Evolutionary conservation across 2,797 vertebrate genomes (phyloP), one percentile per base, ranked within the genome.

Genomic region (Lacerta bilineata): DNA sequence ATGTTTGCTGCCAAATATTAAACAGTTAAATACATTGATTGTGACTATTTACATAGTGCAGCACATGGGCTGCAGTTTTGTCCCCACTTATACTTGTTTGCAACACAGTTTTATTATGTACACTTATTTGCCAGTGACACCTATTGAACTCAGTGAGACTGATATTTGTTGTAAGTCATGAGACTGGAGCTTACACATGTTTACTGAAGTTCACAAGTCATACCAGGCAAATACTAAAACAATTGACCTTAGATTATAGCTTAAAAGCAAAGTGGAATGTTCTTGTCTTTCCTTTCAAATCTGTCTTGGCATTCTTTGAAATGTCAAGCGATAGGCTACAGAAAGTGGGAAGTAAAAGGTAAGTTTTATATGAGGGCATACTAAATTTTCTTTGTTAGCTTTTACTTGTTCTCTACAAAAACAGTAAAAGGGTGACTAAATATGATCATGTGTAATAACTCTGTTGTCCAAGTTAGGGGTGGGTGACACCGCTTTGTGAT

Each of bases 401-500:
- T 8, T 55, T 80, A 5, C 23, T 93, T 46, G 79, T 50, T 81
- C 23, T 92, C 23, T 27, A 20, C 10, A 33, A 18, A 75, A 66
- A n/a, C 18, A 75, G 29, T 74, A 29, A 1, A 8, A 7, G 17
- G 5, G 61, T 23, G 61, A 64, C 61, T 78, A 87, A 88, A 5
- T 89, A 82, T 72, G 77, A 90, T 66, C 0, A 1, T 83, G 50
- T 0, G 0, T 25, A 41, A 61, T 0, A 1, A 86, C 50, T 55
- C 50, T 55, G 50, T 55, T 55, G 50, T 15, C 50, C 50, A 55
- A 55, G 50, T 15, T 55, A 55, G 50, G 13, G 50, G 50, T 55
- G 3, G 50, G 50, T 55, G 50, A 55, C 50, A 55, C 50, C 50
- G 13, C 50, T 55, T 55, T 15, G 50, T 55, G 50, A 55, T 55